Base-by-base conservation (phyloP, 2,797 vertebrate genomes). In the Darevskia nairensis region DNA sequence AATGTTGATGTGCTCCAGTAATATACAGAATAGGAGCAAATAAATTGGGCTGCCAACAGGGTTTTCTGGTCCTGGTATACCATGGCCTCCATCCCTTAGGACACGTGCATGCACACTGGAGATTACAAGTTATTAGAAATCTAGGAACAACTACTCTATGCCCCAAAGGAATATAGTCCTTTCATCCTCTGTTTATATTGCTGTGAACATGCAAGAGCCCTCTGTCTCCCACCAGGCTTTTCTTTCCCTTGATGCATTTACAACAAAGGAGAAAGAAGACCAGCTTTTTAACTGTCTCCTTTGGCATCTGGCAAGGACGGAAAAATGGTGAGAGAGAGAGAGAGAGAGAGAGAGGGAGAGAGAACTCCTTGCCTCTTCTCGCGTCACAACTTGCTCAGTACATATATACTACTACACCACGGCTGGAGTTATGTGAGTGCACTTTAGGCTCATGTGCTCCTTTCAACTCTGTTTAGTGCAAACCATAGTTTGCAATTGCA, bases 91-190 rank as follows among this genome's bases (percentile, higher is more conserved):
- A 71, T 72, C 59, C 21, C 39, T 64, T 72, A 75, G 55, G 39
- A 44, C 69, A 44, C 61, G 23, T 44, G 39, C 27, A 74, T 64
- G 6, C 35, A 39, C 29, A 64, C 29, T 50, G 44, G 61, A 76
- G 80, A 82, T 66, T 71, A 46, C 86, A 82, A 46, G 44, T 66
- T 66, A 55, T 87, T 86, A 76, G 55, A 82, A 82, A 82, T 75
- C 29, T 64, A 87, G 80, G 55, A 75, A 75, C 59, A 71, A 87
- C 35, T 81, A 69, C 55, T 32, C 68, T 72, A n/a, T 61, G 50
- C 35, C 80, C 55, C 59, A 44, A 66, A 75, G 71, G 71, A 61
- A 75, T 25, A 32, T 13, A 80, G 61, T 72, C n/a, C 74, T 66
- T 82, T 88, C 59, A 88, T 82, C 41, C 59, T 46, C 72, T 66